These are phyloP conservation scores for Metopolophium dirhodum DNA, from an alignment of 1,140 invertebrate genomes.

Conservation along the genomic window DNA sequence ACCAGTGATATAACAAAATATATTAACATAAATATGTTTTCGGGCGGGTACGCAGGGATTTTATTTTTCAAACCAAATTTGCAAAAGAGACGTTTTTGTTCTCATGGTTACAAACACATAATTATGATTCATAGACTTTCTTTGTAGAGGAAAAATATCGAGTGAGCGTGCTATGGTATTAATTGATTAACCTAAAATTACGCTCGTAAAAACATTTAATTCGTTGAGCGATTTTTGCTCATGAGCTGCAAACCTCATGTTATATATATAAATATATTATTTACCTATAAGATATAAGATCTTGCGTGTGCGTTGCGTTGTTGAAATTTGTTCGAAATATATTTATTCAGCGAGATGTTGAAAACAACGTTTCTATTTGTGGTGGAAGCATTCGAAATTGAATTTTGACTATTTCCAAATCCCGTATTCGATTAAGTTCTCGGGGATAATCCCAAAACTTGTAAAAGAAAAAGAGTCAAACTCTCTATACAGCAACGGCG, in stretches of 20 bases:
- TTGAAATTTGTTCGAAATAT: background rate
- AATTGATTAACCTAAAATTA: background rate
- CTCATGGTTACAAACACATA: too few relatives aligned
- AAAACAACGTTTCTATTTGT: background rate
- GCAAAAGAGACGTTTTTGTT: too few relatives aligned
- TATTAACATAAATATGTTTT: background rate
- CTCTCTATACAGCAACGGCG: background rate
- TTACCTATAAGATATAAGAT: background rate
- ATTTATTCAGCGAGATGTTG: background rate
- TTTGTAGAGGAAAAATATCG: too few relatives aligned
- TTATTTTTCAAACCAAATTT: too few relatives aligned
- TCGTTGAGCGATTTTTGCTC: background rate
- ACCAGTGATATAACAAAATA: background rate
- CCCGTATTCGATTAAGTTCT: conserved; percentile 11
- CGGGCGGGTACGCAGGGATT: too few relatives aligned
- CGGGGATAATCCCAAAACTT: conserved; percentile 30
- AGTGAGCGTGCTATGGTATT: too few relatives aligned
- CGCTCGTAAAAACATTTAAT: background rate
- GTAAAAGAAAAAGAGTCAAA: background rate
- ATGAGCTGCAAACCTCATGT: background rate
- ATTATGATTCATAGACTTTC: too few relatives aligned
- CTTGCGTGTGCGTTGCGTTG: too few relatives aligned
- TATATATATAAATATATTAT: too few relatives aligned
- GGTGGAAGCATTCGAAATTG: conserved; percentile 12
- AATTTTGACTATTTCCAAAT: conserved; percentile 35